phyloP scores from a whole-genome alignment of 2,888 invertebrate species.

The Cistogaster globosa region DNA sequence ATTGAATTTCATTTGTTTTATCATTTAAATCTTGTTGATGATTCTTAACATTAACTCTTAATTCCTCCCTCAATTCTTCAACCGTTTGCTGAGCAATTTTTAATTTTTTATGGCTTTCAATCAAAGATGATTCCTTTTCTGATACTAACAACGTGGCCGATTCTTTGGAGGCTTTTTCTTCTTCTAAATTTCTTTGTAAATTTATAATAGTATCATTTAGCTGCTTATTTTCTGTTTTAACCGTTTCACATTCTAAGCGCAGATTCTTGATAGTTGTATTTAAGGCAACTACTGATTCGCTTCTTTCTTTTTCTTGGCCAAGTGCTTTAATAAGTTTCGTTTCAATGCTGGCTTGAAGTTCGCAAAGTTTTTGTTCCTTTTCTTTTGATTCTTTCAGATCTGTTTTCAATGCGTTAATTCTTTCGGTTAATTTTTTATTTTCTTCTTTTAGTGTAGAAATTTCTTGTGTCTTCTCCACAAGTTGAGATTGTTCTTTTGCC shows the following conservation, averaged over 20 bases:
- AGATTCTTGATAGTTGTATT: conserved; percentile 84
- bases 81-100: conserved; percentile 51
- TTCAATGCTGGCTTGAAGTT: conserved; percentile 62
- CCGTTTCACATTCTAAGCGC: conserved; percentile 73
- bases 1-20: conserved; percentile 61
- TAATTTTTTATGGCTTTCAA: conserved; percentile 42
- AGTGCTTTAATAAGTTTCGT: conserved; percentile 53
- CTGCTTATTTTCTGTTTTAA: conserved; percentile 74
- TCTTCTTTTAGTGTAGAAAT: conserved; percentile 64
- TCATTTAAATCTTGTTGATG: conserved; percentile 38
- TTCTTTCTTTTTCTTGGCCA: conserved; percentile 57
- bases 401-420: conserved; percentile 57
- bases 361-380: conserved; percentile 57
- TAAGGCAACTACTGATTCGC: conserved; percentile 73
- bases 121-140: conserved; percentile 50
- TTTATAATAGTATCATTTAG: conserved; percentile 76
- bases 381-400: conserved; percentile 59
- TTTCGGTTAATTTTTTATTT: conserved; percentile 54
- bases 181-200: conserved; percentile 34
- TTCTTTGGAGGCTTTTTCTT: conserved; percentile 34
- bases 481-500: conserved; percentile 64
- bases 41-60: conserved; percentile 30
- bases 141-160: conserved; percentile 30
- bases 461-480: conserved; percentile 71
- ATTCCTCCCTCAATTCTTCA: conserved; percentile 49